These are phyloP conservation scores for Clitarchus hookeri DNA, from an alignment of 2,888 invertebrate species.

Conservation along the genomic window DNA sequence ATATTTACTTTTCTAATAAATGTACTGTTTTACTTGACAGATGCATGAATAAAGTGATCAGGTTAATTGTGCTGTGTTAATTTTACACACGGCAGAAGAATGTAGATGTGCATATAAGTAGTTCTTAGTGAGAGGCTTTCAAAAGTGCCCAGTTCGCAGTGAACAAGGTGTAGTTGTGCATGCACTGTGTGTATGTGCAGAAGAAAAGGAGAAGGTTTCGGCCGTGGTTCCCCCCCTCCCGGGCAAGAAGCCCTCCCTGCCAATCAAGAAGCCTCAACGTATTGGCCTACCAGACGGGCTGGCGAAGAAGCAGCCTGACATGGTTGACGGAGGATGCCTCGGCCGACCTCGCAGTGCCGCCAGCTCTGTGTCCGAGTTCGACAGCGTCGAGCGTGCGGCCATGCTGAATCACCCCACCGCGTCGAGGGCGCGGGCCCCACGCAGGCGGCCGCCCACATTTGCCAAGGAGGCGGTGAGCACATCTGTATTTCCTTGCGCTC, in stretches of 20 bases:
- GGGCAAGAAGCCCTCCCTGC: slow-evolving; percentile 40
- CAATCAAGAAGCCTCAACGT: slow-evolving; percentile 48
- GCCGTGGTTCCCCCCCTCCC: slow-evolving; percentile 38
- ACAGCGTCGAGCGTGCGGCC: slow-evolving; percentile 56
- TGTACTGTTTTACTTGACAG: too few relatives aligned
- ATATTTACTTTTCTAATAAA: too few relatives aligned
- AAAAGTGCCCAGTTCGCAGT: too few relatives aligned
- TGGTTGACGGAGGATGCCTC: slow-evolving; percentile 34
- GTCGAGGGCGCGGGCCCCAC: slow-evolving; percentile 66
- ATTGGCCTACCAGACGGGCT: not conserved
- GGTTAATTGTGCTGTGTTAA: too few relatives aligned
- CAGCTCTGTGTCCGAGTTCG: slow-evolving; percentile 52
- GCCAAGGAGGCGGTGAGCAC: slow-evolving; percentile 29
- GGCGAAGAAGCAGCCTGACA: slow-evolving; percentile 22
- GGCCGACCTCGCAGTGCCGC: slow-evolving; percentile 22
- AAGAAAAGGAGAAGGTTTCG: slow-evolving; percentile 23
- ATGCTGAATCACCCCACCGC: slow-evolving; percentile 59
- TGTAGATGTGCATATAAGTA: too few relatives aligned
- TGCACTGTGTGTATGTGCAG: slow-evolving; percentile 2
- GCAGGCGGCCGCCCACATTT: slow-evolving; percentile 62
- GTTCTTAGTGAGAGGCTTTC: too few relatives aligned
- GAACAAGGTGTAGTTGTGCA: too few relatives aligned
- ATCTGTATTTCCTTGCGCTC: too few relatives aligned
- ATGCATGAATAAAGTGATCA: too few relatives aligned
- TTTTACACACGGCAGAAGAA: too few relatives aligned